A percentile compares a stretch with the other conserved stretches of the same genome.
Conservation (phyloP, 2,888 invertebrate species). For the Acanthosepion esculentum region DNA sequence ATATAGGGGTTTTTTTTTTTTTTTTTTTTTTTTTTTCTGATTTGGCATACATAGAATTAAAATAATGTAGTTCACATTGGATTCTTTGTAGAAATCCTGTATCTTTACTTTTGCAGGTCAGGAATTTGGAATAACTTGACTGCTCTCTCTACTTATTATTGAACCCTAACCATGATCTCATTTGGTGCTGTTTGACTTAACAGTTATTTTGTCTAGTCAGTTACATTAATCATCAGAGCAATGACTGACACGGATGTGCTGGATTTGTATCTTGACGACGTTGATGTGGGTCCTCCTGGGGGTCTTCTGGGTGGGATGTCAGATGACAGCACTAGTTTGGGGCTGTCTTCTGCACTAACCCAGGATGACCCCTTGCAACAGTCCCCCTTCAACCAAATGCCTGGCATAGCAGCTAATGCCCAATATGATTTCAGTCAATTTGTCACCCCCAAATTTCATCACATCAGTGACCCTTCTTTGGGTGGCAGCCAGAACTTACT, state of each 20-base stretch:
- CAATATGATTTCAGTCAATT: slow-evolving; percentile 44
- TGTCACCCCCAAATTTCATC: slow-evolving; percentile 35
- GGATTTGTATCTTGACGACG: slow-evolving; percentile 42
- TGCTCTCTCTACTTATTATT: not conserved
- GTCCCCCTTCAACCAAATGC: slow-evolving; percentile 46
- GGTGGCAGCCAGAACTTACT: slow-evolving; percentile 49
- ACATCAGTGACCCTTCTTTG: slow-evolving; percentile 47
- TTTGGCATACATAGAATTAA: not conserved
- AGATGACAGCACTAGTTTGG: slow-evolving; percentile 53
- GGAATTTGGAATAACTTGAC: slow-evolving; percentile 1
- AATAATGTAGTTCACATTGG: not conserved
- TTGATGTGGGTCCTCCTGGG: slow-evolving; percentile 45
- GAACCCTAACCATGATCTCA: slow-evolving; percentile 12
- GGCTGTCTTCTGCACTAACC: not conserved
- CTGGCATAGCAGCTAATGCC: not conserved
- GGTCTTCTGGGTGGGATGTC: slow-evolving; percentile 51
- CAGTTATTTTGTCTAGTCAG: not conserved
- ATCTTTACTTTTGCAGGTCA: slow-evolving; percentile 33
- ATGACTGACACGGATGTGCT: slow-evolving; percentile 41
- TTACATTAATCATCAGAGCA: not conserved
- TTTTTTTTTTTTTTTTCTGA: not conserved
- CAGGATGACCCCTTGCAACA: slow-evolving; percentile 51
- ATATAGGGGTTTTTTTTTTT: not conserved
- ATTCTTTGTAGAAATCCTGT: not conserved
- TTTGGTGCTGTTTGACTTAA: not conserved